Base-by-base conservation (phyloP, 2,888 invertebrate genomes). In the Tuta absoluta region DNA sequence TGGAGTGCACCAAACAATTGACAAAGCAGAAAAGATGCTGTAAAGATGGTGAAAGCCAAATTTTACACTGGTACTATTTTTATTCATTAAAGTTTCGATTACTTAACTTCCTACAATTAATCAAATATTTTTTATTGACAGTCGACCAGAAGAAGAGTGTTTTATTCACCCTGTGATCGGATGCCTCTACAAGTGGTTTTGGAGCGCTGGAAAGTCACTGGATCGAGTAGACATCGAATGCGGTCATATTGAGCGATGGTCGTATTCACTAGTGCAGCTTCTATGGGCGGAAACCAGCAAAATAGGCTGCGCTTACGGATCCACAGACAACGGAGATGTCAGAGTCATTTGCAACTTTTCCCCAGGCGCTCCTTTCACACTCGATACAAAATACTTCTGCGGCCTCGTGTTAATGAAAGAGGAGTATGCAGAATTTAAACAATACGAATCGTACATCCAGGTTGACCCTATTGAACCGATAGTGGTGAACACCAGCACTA, bases 271-370 rank as follows among this genome's bases (percentile, higher is more conserved):
- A 49, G 84, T 77, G 12, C 90, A 91, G 67, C 68, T 91, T 45
- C 63, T 91, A 51, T 90, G 89, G 89, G 89, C 89, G 2, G 74
- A 80, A 21, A 90, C 90, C 4, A 73, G 72, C 63, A 87, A 88
- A 82, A 78, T 91, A 19, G 91, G 91, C 58, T 91, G 91, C 73
- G 90, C 89, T 12, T 87, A 79, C 67, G 87, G 81, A 38, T 66
- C 68, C 66, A 74, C 71, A 48, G 17, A 51, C 1, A 79, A 79
- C 66, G 87, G 86, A 24, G 84, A 90, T 68, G 67, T 83, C 23
- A 78, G 89, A 75, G 84, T 90, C 11, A 76, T 87, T 1, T 91
- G 91, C 65, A 86, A 88, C 69, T 91, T 91, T 69, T 73, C 86
- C 24, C 91, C 91, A 11, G 87, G 89, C 21, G 88, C 90, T n/a